These are phyloP conservation scores for Lithobates pipiens DNA, from an alignment of 2,797 vertebrate species.

Conservation along the genomic window DNA sequence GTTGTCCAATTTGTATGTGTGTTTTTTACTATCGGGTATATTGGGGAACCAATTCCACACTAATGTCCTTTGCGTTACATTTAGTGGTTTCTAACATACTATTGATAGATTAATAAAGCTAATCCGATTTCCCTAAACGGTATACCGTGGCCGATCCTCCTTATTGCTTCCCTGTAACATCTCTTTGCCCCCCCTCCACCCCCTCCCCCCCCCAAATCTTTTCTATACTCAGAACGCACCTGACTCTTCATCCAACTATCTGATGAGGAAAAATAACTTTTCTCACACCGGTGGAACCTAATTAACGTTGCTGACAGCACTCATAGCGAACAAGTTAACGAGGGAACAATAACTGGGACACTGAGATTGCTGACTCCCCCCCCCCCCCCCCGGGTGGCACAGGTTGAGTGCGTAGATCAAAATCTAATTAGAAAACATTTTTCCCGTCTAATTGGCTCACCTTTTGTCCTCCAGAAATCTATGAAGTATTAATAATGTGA, in stretches of 20 bases:
- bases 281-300: slow-evolving; percentile 16
- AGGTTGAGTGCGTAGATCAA: slow-evolving; percentile 60
- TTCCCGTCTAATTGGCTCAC: slow-evolving; percentile 60
- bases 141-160: too few relatives aligned
- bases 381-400: slow-evolving; percentile 47
- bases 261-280: slow-evolving; percentile 27
- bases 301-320: slow-evolving; percentile 53
- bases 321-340: slow-evolving; percentile 43
- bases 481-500: slow-evolving; percentile 56
- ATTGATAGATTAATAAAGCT: too few relatives aligned
- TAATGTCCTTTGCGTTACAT: too few relatives aligned
- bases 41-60: too few relatives aligned
- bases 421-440: slow-evolving; percentile 62
- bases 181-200: too few relatives aligned
- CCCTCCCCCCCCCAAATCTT: not conserved
- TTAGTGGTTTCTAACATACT: too few relatives aligned
- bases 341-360: slow-evolving; percentile 57
- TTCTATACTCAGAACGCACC: slow-evolving; percentile 4
- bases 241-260: slow-evolving; percentile 9
- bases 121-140: too few relatives aligned
- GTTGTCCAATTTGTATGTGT: too few relatives aligned
- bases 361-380: slow-evolving; percentile 44
- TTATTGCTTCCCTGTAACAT: too few relatives aligned
- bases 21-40: too few relatives aligned
- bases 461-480: slow-evolving; percentile 59